Evolutionary conservation across 2,888 invertebrate species (phyloP).

Genomic region (Fragum whitleyi): DNA sequence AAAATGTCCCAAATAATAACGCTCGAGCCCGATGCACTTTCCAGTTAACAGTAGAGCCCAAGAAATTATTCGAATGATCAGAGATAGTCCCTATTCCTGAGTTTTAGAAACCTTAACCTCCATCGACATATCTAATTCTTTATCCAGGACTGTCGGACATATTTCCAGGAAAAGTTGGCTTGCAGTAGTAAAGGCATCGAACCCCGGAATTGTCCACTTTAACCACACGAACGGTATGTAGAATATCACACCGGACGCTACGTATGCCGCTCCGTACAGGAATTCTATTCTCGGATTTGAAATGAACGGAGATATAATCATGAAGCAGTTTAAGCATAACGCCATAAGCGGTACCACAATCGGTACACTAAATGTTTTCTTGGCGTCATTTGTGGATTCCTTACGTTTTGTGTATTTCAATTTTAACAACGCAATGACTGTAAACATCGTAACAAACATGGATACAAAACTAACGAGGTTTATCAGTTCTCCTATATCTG

Average conservation of each 20-base stretch:
- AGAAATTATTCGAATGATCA: no score
- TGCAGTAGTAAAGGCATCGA: conserved; percentile 40
- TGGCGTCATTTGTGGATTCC: not conserved
- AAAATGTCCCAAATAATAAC: no score
- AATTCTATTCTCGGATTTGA: conserved; percentile 58
- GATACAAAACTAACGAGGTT: conserved; percentile 53
- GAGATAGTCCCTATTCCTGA: no score
- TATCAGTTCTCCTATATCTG: conserved; percentile 48
- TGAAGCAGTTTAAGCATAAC: conserved; percentile 49
- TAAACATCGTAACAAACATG: conserved; percentile 32
- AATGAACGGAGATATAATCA: conserved; percentile 60
- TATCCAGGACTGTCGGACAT: conserved; percentile 52
- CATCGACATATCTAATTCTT: conserved; percentile 10
- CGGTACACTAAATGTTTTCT: conserved; percentile 38
- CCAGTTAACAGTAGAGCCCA: no score
- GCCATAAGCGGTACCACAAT: conserved; percentile 44
- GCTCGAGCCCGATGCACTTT: no score
- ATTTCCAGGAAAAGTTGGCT: conserved; percentile 42
- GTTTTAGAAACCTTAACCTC: not conserved
- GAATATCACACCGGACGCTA: conserved; percentile 52
- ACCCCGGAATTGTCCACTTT: conserved; percentile 40
- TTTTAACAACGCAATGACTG: conserved; percentile 27
- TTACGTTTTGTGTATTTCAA: conserved; percentile 37
- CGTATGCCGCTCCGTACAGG: conserved; percentile 49
- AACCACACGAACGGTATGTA: conserved; percentile 59